Evolutionary conservation across 2,113 vertebrate species (phyloP).

Genomic region (Cyprinodon variegatus): DNA sequence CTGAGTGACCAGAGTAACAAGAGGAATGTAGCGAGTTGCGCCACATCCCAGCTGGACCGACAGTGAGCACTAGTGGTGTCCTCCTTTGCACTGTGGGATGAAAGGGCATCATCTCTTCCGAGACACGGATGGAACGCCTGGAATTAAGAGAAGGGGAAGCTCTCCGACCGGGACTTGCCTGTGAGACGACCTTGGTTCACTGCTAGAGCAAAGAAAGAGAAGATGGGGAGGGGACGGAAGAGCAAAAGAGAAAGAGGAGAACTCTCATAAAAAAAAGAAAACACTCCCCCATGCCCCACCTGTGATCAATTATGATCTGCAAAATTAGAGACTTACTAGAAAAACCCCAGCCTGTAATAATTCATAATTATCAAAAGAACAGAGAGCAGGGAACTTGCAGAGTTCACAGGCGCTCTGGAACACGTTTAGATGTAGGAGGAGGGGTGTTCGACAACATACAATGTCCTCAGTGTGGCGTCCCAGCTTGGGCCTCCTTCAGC

Average conservation of each 20-base stretch:
- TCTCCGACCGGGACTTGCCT: conserved; percentile 73
- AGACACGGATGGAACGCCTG: conserved; percentile 70
- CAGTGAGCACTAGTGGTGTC: conserved; percentile 72
- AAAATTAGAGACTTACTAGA: conserved; percentile 77
- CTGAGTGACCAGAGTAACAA: conserved; percentile 76
- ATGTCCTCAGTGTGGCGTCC: conserved; percentile 48
- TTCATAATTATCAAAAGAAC: conserved; percentile 76
- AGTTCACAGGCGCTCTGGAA: conserved; percentile 57
- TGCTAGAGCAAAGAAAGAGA: conserved; percentile 64
- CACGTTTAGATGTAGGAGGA: conserved; percentile 11
- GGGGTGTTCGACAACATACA: conserved; percentile 8
- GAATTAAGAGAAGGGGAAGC: conserved; percentile 75
- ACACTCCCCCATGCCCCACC: conserved; percentile 65
- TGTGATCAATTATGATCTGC: conserved; percentile 76
- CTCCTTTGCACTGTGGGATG: conserved; percentile 74
- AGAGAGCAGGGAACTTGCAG: conserved; percentile 48
- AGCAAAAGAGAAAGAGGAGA: conserved; percentile 17
- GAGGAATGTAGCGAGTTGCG: conserved; percentile 76
- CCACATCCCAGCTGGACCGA: conserved; percentile 79
- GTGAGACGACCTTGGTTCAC: conserved; percentile 71
- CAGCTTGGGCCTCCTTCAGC: conserved; percentile 41
- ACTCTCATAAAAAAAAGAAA: conserved; percentile 69
- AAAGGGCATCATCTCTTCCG: conserved; percentile 72
- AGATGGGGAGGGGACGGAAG: background rate
- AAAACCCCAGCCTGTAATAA: conserved; percentile 71